Evolutionary conservation across 2,888 invertebrate species (phyloP).

Genomic region (Cheilosia grossa): DNA sequence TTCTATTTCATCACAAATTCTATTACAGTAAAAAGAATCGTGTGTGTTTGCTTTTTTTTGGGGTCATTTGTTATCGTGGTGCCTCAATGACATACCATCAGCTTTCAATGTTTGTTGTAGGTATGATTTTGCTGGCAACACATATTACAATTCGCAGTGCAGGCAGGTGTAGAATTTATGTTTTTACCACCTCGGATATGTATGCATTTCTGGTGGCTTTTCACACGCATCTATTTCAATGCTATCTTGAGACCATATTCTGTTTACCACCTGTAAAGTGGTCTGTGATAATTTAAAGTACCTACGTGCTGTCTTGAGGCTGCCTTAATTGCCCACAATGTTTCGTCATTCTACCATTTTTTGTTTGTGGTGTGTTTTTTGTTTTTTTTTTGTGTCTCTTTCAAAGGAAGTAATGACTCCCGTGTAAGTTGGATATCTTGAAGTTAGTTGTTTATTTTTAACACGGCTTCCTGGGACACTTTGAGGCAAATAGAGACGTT

Average conservation of each 20-base stretch:
- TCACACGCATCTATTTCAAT: neutral
- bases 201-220: neutral
- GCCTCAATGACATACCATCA: neutral
- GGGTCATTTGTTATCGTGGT: neutral
- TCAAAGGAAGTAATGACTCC: neutral
- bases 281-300: neutral
- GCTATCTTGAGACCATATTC: neutral
- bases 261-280: neutral
- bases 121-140: neutral
- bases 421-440: neutral
- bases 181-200: neutral
- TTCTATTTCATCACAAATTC: neutral
- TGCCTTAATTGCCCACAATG: too few species aligned
- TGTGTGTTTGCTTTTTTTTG: neutral
- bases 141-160: neutral
- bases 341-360: too few species aligned
- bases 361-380: neutral
- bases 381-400: neutral
- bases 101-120: neutral
- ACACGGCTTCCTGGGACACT: neutral
- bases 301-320: neutral
- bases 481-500: slow-evolving; percentile 5
- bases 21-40: neutral
- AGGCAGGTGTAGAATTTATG: neutral
- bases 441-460: neutral